Conservation (phyloP, 1,140 invertebrate genomes). For the Eupeodes corollae region DNA sequence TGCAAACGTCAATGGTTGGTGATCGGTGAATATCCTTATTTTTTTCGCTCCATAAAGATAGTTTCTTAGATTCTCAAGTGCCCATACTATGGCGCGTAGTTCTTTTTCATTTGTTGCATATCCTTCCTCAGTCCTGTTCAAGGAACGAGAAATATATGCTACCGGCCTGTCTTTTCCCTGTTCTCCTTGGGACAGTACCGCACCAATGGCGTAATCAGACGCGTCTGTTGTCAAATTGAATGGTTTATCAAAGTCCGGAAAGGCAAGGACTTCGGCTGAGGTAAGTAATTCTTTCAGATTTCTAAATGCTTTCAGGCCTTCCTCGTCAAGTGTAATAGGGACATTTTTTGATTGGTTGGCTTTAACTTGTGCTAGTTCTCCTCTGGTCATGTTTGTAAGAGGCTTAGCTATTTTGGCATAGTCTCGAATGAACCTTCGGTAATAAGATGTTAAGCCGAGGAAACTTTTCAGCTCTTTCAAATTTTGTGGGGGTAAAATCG, state of each 20-base stretch:
- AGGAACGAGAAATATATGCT: slow-evolving; percentile 21
- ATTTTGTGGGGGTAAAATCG: not conserved
- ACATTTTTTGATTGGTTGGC: slow-evolving; percentile 6
- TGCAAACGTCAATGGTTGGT: too few species aligned
- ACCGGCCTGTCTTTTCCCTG: slow-evolving; percentile 24
- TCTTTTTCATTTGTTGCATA: too few species aligned
- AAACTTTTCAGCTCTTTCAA: slow-evolving; percentile 5
- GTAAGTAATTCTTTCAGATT: slow-evolving; percentile 31
- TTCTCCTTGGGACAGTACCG: slow-evolving; percentile 23
- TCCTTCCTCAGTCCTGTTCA: too few species aligned
- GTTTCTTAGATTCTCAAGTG: too few species aligned
- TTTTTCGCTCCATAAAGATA: slow-evolving; percentile 15
- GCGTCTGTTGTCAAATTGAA: slow-evolving; percentile 26
- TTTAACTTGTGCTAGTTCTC: slow-evolving; percentile 1
- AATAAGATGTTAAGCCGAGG: too few species aligned
- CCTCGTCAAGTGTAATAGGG: not conserved
- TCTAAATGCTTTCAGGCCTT: slow-evolving; percentile 26
- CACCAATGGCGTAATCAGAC: slow-evolving; percentile 10
- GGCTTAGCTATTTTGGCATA: slow-evolving; percentile 2
- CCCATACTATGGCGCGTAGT: too few species aligned
- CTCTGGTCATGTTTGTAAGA: too few species aligned
- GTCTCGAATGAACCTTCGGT: slow-evolving; percentile 1
- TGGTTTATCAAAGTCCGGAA: slow-evolving; percentile 16
- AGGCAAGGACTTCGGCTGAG: too few species aligned
- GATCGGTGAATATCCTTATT: slow-evolving; percentile 14